phyloP scores from a whole-genome alignment of 1,140 invertebrate genomes.

The Sitobion miscanthi region DNA sequence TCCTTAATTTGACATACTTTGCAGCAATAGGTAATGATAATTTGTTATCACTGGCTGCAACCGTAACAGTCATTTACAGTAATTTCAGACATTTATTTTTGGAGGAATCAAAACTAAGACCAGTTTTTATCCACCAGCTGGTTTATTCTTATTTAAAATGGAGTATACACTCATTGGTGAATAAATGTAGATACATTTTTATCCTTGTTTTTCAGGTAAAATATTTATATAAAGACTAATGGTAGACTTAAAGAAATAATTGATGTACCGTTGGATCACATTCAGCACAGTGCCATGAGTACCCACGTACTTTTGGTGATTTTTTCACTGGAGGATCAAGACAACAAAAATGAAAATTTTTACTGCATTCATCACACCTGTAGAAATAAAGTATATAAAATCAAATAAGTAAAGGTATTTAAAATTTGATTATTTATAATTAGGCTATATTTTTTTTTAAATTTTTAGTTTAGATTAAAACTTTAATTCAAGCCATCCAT shows the following conservation, averaged over 20 bases:
- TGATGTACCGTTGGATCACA: slow-evolving; percentile 83
- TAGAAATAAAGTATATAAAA: slow-evolving; percentile 59
- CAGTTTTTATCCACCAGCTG: background rate
- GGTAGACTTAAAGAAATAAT: background rate
- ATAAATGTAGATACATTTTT: background rate
- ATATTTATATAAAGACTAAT: background rate
- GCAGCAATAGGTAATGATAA: background rate
- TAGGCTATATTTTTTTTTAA: background rate
- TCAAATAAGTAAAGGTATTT: background rate
- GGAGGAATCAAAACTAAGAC: background rate
- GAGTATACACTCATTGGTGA: background rate
- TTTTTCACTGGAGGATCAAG: slow-evolving; percentile 92
- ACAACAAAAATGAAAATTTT: slow-evolving; percentile 90
- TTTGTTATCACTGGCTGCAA: background rate
- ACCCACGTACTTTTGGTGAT: slow-evolving; percentile 89
- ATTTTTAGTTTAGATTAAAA: too few species aligned
- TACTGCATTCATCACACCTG: slow-evolving; percentile 91
- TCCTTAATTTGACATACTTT: background rate
- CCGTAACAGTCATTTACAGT: background rate
- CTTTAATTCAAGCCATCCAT: too few species aligned
- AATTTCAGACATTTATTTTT: background rate
- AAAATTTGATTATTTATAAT: background rate
- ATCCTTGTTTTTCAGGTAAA: background rate
- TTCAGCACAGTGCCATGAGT: slow-evolving; percentile 94
- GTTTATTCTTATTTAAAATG: slow-evolving; percentile 3